These are phyloP conservation scores for Charanyca ferruginea DNA, from an alignment of 2,888 invertebrate genomes.

Conservation along the genomic window DNA sequence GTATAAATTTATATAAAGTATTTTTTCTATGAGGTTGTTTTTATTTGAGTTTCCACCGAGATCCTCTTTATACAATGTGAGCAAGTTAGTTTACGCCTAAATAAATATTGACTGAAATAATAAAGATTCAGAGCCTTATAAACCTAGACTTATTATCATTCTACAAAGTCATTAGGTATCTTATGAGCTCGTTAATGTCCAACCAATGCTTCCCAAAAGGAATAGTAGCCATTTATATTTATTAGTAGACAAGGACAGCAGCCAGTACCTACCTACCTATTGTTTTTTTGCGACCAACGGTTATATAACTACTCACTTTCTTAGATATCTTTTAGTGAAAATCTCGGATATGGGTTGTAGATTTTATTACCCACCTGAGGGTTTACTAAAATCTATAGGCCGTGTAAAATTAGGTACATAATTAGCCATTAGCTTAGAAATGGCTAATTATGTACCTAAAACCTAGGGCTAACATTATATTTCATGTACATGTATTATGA, in stretches of 20 bases:
- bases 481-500: too few species aligned
- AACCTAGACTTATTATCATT: not conserved
- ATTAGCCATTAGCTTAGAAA: too few species aligned
- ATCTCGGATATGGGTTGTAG: too few species aligned
- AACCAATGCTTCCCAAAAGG: not conserved
- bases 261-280: not conserved
- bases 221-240: not conserved
- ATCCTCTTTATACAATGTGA: not conserved
- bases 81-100: not conserved
- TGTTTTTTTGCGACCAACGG: too few species aligned
- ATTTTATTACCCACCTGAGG: too few species aligned
- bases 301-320: too few species aligned
- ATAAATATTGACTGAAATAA: not conserved
- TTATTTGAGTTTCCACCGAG: slow-evolving; percentile 59
- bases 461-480: too few species aligned
- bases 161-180: not conserved
- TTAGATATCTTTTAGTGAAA: too few species aligned
- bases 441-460: too few species aligned
- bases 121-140: not conserved
- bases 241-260: not conserved
- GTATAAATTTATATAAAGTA: slow-evolving; percentile 88
- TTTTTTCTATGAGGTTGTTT: slow-evolving; percentile 79
- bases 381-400: too few species aligned
- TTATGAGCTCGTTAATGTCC: not conserved
- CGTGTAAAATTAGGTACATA: too few species aligned